These are phyloP conservation scores for Cheilosia variabilis DNA, from an alignment of 2,888 invertebrate species.

Conservation along the genomic window DNA sequence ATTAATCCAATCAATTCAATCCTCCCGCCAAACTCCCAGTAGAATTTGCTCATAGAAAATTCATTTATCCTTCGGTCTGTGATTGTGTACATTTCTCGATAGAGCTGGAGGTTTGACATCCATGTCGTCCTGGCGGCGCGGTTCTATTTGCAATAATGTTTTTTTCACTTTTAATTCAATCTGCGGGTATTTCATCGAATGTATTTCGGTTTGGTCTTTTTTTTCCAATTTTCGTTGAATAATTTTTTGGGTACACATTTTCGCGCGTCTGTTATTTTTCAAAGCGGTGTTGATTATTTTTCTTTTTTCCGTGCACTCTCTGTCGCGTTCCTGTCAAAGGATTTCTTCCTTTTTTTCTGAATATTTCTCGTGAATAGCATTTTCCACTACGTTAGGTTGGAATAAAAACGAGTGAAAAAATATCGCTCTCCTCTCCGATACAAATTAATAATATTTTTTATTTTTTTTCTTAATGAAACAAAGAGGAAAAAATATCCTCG, in stretches of 20 bases:
- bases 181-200: conserved; percentile 56
- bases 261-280: conserved; percentile 60
- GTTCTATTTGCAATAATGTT: conserved; percentile 36
- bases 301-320: conserved; percentile 22
- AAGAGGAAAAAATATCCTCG: conserved; percentile 25
- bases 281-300: conserved; percentile 44
- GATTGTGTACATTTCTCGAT: conserved; percentile 18
- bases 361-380: conserved; percentile 72
- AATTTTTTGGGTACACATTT: conserved; percentile 59
- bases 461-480: conserved; percentile 16
- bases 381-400: conserved; percentile 70
- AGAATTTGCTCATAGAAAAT: conserved; percentile 70
- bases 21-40: conserved; percentile 41
- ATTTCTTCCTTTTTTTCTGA: conserved; percentile 52
- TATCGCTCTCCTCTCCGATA: conserved; percentile 36
- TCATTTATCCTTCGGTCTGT: conserved; percentile 58
- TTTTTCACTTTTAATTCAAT: conserved; percentile 68
- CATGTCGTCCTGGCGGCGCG: conserved; percentile 22
- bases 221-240: conserved; percentile 23
- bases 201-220: conserved; percentile 2
- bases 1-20: conserved; percentile 75
- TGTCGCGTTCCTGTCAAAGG: conserved; percentile 69
- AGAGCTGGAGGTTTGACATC: conserved; percentile 27
- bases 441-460: conserved; percentile 70
- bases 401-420: conserved; percentile 47